Evolutionary conservation across 2,797 vertebrate genomes (phyloP), one percentile per base, ranked within the genome.

Genomic region (Hippopotamyrus pictus): DNA sequence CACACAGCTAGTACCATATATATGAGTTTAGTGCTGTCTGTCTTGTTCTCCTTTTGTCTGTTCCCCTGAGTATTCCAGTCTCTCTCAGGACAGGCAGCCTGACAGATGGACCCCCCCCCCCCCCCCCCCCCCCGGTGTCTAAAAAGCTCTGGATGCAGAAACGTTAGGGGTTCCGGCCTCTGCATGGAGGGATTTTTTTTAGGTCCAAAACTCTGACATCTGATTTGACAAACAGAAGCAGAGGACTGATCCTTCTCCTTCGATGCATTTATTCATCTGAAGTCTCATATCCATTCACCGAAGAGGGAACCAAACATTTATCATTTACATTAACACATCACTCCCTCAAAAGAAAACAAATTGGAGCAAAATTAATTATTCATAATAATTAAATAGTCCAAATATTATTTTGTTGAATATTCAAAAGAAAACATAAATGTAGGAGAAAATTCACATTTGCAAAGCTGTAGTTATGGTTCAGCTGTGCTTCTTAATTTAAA

Each of bases 51-150:
- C 41, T 29, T 54, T 48, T 48, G 73, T 59, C 73, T 83, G 3
- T 44, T 54, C 96, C 95, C 93, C 93, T 95, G 95, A 95, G 96
- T 94, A 95, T 95, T 93, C 93, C 94, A 91, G 90, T 94, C 92
- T 96, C 96, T 95, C 96, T 88, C 91, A 95, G 95, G 96, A 96
- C 94, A 92, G 90, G 92, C 94, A 95, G 94, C 94, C 88, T 95
- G 95, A 95, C 96, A 97, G 96, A 96, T 96, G 96, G 96, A 91
- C 86, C 1, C 14, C 4, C 53, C 51, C 14, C 14, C 53, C 53
- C 51, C 51, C 82, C 94, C 93, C 8, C 53, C 62, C 90, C 91
- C 92, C 94, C 91, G 92, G 94, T 93, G 54, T 91, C 93, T 95
- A 93, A 95, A 94, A 94, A 95, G 86, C 86, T 62, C 22, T 65